Evolutionary conservation across 1,140 invertebrate species (phyloP), one percentile per base, ranked within the genome.

Genomic region (Galendromus occidentalis): DNA sequence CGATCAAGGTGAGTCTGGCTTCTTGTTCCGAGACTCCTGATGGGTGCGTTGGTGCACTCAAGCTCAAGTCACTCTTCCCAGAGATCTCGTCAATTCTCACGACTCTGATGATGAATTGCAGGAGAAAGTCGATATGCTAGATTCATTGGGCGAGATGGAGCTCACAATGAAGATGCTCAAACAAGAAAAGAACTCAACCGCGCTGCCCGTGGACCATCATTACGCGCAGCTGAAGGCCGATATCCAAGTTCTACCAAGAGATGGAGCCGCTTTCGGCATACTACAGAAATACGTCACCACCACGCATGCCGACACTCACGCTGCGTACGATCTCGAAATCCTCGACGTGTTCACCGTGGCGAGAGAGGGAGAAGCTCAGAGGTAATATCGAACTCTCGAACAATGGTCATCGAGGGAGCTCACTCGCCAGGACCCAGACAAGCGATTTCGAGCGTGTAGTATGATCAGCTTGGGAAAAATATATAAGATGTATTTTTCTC

Each of bases 101-200:
- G n/a, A n/a, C n/a, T n/a, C 7, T 9, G 28, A 18, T 0, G 9
- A 64, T 22, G 18, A 17, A 44, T 17, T 39, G 33, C 68, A 86
- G 79, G 67, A 74, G n/a, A 94, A 96, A 77, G 81, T 85, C 14
- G 85, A 88, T 69, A 93, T 98, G 90, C 74, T 98, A 44, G 88
- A 94, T 69, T 88, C 85, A 67, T 74, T 98, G 28, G 76, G 91
- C 66, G 93, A 98, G 73, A 89, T 98, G 69, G 92, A 98, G 76
- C 83, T 94, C 44, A 93, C 93, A 0, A 98, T 93, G 76, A 91
- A 79, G 70, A 74, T 98, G 65, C 76, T 97, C 55, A 84, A 87
- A 71, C 69, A 68, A 22, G 72, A 76, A 33, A 72, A 72, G 0
- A 72, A 47, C 12, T 69, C 67, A 9, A 71, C 69, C 29, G 70